Evolutionary conservation across 1,140 invertebrate genomes (phyloP).

Genomic region (Leguminivora glycinivorella): DNA sequence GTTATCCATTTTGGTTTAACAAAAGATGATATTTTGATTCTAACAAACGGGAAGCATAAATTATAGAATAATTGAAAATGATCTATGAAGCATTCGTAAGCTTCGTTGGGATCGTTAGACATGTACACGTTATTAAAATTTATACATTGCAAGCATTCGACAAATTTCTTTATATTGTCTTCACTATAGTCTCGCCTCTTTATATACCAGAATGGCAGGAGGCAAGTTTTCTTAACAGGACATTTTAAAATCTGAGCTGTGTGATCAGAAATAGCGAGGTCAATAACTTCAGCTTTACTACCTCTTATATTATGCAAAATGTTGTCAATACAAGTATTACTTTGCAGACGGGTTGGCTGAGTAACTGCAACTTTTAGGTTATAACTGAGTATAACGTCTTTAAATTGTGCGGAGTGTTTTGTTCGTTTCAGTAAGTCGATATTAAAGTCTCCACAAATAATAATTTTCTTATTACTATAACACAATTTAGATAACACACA

Average conservation of each 20-base stretch:
- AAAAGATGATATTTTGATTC: neutral
- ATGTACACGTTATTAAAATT: neutral
- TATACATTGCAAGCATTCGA: neutral
- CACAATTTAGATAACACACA: neutral
- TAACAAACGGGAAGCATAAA: slow-evolving; percentile 1
- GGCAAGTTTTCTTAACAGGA: neutral
- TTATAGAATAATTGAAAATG: neutral
- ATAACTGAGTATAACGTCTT: neutral
- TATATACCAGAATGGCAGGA: neutral
- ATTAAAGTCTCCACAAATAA: slow-evolving; percentile 25
- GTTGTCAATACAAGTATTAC: slow-evolving; percentile 20
- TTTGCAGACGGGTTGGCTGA: neutral
- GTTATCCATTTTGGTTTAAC: slow-evolving; percentile 23
- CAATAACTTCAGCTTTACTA: neutral
- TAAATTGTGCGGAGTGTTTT: neutral
- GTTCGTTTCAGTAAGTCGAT: neutral
- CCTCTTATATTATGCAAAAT: slow-evolving; percentile 8
- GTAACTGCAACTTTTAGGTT: slow-evolving; percentile 1
- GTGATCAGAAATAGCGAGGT: slow-evolving; percentile 12
- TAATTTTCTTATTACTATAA: slow-evolving; percentile 1
- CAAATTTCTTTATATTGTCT: slow-evolving; percentile 12
- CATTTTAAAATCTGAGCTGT: slow-evolving; percentile 15
- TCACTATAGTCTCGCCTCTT: neutral
- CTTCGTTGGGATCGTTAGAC: neutral
- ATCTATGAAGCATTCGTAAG: neutral